Base-by-base conservation (phyloP, 2,113 vertebrate species). In the Raja brachyura region DNA sequence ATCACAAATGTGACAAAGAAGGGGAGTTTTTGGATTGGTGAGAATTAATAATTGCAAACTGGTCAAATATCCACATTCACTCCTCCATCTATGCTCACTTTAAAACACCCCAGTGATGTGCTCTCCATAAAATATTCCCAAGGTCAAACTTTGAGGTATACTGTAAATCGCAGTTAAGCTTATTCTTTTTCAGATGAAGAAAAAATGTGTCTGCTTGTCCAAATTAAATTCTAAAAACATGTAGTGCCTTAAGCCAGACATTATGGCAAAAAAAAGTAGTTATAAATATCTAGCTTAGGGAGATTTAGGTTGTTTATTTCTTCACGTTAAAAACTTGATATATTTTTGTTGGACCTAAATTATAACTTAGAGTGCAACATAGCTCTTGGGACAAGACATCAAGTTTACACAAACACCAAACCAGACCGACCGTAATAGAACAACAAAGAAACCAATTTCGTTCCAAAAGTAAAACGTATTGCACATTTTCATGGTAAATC, bases 271-370 rank as follows among this genome's bases (percentile, higher is more conserved):
- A 61, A 86, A 88, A 86, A 63, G 31, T 63, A 31, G 22, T 73
- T 92, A 74, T 92, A 70, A 92, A 92, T 70, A 92, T 39, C 68
- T 73, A 66, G 66, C 66, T 92, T 92, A 70, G 66, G 33, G 66
- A 73, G 22, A 92, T 54, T 92, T 92, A 74, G 70, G 54, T 92
- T 39, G 66, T 70, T 92, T 61, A 88, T 63, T 88, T 92, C 31
- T 74, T 92, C 39, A 73, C 66, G 73, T 92, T 92, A 39, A 22
- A 70, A 92, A 54, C 33, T 48, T 48, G 31, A 39, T 92, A 73
- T 92, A 74, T 92, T 92, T 73, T 92, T 92, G 66, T 48, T 74
- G 20, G 90, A 39, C 10, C 66, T 92, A 90, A 90, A 73, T 90
- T 90, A 92, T 92, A 92, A 54, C 22, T 74, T 92, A 14, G 28